These are phyloP conservation scores for Antigone vipio DNA, from an alignment of 2,113 vertebrate species.

Conservation along the genomic window DNA sequence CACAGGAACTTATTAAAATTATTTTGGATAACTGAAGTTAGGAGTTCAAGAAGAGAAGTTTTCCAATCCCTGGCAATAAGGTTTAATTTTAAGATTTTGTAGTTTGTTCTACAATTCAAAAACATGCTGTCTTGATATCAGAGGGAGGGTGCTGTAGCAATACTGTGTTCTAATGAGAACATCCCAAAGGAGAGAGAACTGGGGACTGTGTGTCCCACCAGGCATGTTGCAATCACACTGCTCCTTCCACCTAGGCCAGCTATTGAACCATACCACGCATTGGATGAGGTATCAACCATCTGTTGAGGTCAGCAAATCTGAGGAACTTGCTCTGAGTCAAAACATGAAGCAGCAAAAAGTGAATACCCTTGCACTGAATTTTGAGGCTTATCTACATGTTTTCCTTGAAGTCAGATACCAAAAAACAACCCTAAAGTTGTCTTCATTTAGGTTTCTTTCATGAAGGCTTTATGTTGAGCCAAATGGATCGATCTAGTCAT, in stretches of 20 bases:
- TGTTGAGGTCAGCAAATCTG: background rate
- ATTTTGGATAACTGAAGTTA: background rate
- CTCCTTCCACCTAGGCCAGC: background rate
- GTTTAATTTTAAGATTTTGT: background rate
- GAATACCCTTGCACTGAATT: background rate
- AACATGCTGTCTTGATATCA: background rate
- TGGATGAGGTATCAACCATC: background rate
- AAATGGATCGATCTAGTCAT: background rate
- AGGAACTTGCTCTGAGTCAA: background rate
- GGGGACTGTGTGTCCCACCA: background rate
- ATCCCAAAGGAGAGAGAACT: background rate
- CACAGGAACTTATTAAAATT: background rate
- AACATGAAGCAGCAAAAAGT: background rate
- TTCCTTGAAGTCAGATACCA: background rate
- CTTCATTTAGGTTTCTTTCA: background rate
- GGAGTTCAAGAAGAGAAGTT: background rate
- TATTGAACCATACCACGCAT: background rate
- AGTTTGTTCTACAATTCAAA: background rate
- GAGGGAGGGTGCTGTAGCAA: background rate
- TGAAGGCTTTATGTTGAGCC: background rate
- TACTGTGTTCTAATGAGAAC: background rate
- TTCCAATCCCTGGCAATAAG: background rate
- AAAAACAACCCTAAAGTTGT: background rate
- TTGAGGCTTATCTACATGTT: background rate
- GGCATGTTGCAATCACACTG: fast-evolving